Conservation (phyloP, 2,113 vertebrate species). For the Haemorhous mexicanus region DNA sequence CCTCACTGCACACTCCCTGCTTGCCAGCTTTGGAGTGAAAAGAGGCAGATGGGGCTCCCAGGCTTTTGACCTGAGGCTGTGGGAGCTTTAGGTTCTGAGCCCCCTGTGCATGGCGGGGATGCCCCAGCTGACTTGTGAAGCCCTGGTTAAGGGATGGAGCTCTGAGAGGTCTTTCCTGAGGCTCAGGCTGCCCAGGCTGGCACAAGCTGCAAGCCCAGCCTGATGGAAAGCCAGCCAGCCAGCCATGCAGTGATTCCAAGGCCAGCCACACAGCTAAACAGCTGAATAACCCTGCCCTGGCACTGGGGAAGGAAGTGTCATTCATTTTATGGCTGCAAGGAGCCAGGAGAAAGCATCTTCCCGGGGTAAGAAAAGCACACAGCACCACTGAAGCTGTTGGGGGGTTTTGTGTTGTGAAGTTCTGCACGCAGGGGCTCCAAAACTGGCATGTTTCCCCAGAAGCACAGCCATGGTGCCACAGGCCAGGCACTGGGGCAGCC, state of each 20-base stretch:
- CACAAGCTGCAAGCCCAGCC: not conserved
- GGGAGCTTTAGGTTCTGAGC: not conserved
- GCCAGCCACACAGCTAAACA: not conserved
- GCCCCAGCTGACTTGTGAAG: not conserved
- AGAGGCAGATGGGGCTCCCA: not conserved
- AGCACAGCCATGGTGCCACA: fast-evolving
- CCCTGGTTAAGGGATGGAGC: not conserved
- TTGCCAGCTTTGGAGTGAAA: not conserved
- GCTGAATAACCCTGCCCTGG: not conserved
- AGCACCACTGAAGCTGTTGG: not conserved
- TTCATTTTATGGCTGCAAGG: not conserved
- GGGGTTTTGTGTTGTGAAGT: not conserved
- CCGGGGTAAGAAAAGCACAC: not conserved
- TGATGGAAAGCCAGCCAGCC: not conserved
- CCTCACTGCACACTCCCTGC: not conserved
- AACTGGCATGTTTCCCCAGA: fast-evolving
- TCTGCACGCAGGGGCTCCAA: fast-evolving
- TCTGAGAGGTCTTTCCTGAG: not conserved
- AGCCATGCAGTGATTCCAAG: fast-evolving
- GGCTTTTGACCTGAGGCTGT: not conserved
- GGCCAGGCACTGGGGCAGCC: not conserved
- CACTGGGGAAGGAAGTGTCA: not conserved
- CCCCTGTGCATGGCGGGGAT: not conserved
- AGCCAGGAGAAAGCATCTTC: not conserved
- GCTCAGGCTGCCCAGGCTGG: not conserved